Evolutionary conservation across 2,797 vertebrate species (phyloP).

Genomic region (Aratinga solstitialis): DNA sequence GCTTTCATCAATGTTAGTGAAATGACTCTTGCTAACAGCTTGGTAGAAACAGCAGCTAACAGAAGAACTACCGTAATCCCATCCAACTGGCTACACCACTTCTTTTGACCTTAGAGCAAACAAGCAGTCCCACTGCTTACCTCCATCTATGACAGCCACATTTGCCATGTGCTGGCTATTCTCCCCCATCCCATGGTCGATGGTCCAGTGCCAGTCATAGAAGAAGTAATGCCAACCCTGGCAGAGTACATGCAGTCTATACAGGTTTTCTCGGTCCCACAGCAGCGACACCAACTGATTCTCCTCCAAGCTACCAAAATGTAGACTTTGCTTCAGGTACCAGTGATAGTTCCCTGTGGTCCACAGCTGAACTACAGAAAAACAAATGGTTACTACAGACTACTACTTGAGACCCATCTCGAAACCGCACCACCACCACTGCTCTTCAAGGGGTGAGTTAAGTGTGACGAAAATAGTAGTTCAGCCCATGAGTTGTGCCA

Average conservation of each 20-base stretch:
- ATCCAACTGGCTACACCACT: neutral
- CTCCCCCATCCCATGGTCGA: constrained; percentile 80
- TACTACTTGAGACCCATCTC: neutral
- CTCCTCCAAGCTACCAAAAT: constrained; percentile 79
- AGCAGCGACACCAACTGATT: constrained; percentile 80
- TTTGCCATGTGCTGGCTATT: constrained; percentile 77
- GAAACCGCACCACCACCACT: neutral
- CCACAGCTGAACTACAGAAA: constrained; percentile 91
- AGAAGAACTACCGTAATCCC: neutral
- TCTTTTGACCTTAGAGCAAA: neutral
- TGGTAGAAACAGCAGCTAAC: neutral
- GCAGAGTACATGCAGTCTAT: constrained; percentile 85
- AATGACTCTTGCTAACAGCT: neutral
- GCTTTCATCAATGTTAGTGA: neutral
- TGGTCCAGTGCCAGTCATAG: constrained; percentile 91
- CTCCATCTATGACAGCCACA: constrained; percentile 94
- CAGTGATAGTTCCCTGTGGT: constrained; percentile 93
- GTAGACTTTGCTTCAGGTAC: constrained; percentile 95
- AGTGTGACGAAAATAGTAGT: neutral
- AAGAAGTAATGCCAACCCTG: constrained; percentile 82
- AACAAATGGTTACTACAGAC: neutral
- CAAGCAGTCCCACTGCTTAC: constrained; percentile 72
- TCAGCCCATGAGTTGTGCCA: neutral
- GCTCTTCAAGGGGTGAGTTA: neutral
- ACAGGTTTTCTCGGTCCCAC: constrained; percentile 86